phyloP scores from a whole-genome alignment of 2,797 vertebrate genomes.

The Trachurus trachurus region DNA sequence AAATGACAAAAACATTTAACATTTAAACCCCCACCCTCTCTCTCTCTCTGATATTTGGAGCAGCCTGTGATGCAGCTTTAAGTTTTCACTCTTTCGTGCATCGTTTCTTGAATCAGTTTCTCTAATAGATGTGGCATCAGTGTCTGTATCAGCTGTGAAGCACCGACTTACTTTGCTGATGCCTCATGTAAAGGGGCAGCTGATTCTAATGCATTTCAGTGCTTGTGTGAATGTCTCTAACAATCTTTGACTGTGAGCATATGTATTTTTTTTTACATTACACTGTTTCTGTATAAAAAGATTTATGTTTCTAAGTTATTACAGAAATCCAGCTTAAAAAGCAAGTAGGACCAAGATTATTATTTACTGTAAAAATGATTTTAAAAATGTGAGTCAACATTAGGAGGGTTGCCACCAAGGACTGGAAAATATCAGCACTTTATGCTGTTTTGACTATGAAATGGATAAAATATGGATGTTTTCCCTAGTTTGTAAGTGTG shows the following conservation, averaged over 20 bases:
- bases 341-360: constrained; percentile 48
- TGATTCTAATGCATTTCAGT: constrained; percentile 14
- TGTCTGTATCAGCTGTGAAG: constrained; percentile 33
- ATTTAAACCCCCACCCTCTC: not conserved
- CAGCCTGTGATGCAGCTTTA: constrained; percentile 6
- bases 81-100: not conserved
- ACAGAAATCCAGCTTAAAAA: constrained; percentile 6
- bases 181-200: constrained; percentile 11
- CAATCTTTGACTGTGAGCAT: constrained; percentile 5
- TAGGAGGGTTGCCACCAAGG: not conserved
- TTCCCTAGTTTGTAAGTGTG: constrained; percentile 44
- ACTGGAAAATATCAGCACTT: constrained; percentile 11
- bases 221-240: constrained; percentile 42
- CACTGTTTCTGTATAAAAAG: constrained; percentile 28
- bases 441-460: constrained; percentile 20
- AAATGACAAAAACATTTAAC: not conserved
- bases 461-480: constrained; percentile 33
- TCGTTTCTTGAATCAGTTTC: constrained; percentile 1
- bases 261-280: constrained; percentile 67
- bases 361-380: constrained; percentile 26
- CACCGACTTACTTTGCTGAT: not conserved
- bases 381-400: constrained; percentile 15
- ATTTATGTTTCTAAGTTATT: constrained; percentile 26
- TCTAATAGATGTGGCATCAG: not conserved
- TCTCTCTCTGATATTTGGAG: not conserved